Evolutionary conservation across 2,888 invertebrate genomes (phyloP).

Genomic region (Sarcophaga variegata): DNA sequence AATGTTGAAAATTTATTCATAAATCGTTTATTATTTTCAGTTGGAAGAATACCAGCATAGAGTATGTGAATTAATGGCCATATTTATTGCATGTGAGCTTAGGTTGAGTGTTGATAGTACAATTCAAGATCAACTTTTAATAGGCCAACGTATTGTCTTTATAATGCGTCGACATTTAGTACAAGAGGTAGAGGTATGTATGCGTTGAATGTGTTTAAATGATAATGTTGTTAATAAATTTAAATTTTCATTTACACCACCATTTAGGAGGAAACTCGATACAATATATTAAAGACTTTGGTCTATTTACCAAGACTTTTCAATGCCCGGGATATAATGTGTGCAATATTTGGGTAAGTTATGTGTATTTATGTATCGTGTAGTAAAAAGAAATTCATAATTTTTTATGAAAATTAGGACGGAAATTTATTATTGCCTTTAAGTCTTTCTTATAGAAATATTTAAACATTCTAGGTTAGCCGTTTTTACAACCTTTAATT

Average conservation of each 20-base stretch:
- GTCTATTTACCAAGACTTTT: slow-evolving; percentile 75
- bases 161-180: slow-evolving; percentile 72
- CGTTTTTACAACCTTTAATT: too few species aligned
- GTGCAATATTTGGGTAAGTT: slow-evolving; percentile 73
- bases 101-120: slow-evolving; percentile 71
- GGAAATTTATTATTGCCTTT: too few species aligned
- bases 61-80: slow-evolving; percentile 74
- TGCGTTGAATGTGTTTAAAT: background rate
- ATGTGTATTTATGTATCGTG: too few species aligned
- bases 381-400: too few species aligned
- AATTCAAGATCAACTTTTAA: slow-evolving; percentile 68
- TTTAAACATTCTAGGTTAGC: too few species aligned
- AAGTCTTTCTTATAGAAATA: too few species aligned
- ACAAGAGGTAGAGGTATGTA: slow-evolving; percentile 61
- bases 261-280: slow-evolving; percentile 45
- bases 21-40: slow-evolving; percentile 22
- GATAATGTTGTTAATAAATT: background rate
- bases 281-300: slow-evolving; percentile 64
- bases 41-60: slow-evolving; percentile 70
- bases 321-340: slow-evolving; percentile 73
- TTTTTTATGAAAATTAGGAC: too few species aligned
- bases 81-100: slow-evolving; percentile 75
- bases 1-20: background rate
- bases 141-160: slow-evolving; percentile 73
- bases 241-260: background rate